Conservation (phyloP, 2,888 invertebrate species). For the Phrixothrix hirtus region DNA sequence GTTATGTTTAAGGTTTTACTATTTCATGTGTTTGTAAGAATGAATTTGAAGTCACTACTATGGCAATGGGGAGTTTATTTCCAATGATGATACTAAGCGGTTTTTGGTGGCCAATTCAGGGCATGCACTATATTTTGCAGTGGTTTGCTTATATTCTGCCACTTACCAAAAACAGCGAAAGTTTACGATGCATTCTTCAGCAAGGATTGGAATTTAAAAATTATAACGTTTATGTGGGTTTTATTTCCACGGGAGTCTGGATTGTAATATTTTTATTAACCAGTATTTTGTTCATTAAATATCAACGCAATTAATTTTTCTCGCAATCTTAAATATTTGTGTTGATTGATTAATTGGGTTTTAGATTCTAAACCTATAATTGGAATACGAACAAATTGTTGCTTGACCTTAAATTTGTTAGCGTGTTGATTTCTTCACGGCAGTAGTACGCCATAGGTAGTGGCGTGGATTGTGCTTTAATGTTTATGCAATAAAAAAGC, state of each 20-base stretch:
- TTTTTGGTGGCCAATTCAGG: conserved; percentile 94
- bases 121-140: conserved; percentile 75
- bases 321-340: too few relatives aligned
- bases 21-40: too few relatives aligned
- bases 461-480: too few relatives aligned
- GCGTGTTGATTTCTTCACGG: too few relatives aligned
- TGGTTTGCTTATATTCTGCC: conserved; percentile 74
- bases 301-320: conserved; percentile 71
- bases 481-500: too few relatives aligned
- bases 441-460: too few relatives aligned
- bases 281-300: conserved; percentile 77
- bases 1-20: too few relatives aligned
- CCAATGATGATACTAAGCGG: conserved; percentile 86
- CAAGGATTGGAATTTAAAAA: conserved; percentile 77
- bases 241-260: conserved; percentile 78
- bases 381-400: too few relatives aligned
- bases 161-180: conserved; percentile 85
- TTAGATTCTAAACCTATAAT: too few relatives aligned
- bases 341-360: too few relatives aligned
- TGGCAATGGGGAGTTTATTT: conserved; percentile 82
- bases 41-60: conserved; percentile 81
- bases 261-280: conserved; percentile 73
- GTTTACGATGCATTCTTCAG: conserved; percentile 81
- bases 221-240: conserved; percentile 79
- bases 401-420: too few relatives aligned